These are phyloP conservation scores for Pyralis farinalis DNA, from an alignment of 2,888 invertebrate genomes.

Conservation along the genomic window DNA sequence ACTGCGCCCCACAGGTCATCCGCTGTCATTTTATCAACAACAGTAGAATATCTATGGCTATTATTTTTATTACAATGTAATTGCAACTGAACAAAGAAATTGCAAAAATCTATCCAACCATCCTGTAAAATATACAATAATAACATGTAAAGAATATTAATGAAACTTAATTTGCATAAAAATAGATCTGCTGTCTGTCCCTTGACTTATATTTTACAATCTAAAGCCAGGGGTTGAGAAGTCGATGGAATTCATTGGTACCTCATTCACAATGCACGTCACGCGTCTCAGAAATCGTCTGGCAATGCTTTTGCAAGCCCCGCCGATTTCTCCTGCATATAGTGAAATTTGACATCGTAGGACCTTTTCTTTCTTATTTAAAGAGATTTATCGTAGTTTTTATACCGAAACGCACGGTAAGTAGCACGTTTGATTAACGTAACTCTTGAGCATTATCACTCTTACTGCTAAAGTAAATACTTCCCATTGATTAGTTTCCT, in stretches of 20 bases:
- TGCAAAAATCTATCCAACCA: neutral
- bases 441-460: no score
- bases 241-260: neutral
- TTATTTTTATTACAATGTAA: no score
- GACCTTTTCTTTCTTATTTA: neutral
- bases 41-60: no score
- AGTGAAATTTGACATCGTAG: slow-evolving; percentile 7
- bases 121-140: neutral
- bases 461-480: no score
- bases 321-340: slow-evolving; percentile 11
- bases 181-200: neutral
- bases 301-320: slow-evolving; percentile 16
- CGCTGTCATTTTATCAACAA: no score
- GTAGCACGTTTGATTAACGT: no score
- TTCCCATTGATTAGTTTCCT: no score
- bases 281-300: slow-evolving; percentile 21
- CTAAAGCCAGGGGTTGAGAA: neutral
- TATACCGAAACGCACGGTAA: no score
- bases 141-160: neutral
- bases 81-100: no score
- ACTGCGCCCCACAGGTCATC: no score
- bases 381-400: neutral
- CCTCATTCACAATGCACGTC: slow-evolving; percentile 14
- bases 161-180: neutral
- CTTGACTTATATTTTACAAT: neutral